These are phyloP conservation scores for Teleiodes luculella DNA, from an alignment of 2,888 invertebrate genomes.

Conservation along the genomic window DNA sequence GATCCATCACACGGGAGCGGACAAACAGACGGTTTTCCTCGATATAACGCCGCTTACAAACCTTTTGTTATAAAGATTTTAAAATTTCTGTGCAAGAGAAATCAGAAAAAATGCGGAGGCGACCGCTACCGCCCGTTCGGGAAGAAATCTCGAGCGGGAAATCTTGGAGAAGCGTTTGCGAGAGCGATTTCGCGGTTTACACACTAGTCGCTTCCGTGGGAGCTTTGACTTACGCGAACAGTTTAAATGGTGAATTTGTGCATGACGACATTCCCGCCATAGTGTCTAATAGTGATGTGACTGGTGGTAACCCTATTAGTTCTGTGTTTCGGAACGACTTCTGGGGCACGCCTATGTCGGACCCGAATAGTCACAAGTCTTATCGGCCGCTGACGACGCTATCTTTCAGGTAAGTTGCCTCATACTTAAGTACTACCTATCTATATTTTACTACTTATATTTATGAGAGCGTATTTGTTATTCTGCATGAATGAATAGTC, in stretches of 20 bases:
- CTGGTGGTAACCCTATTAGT: slow-evolving; percentile 80
- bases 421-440: background rate
- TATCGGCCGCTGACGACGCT: slow-evolving; percentile 90
- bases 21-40: slow-evolving; percentile 39
- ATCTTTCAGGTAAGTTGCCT: slow-evolving; percentile 86
- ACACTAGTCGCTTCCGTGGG: slow-evolving; percentile 82
- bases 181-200: slow-evolving; percentile 80
- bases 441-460: no score
- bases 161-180: slow-evolving; percentile 51
- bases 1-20: slow-evolving; percentile 56
- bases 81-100: background rate
- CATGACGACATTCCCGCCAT: slow-evolving; percentile 94
- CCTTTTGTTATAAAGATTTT: slow-evolving; percentile 20
- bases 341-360: slow-evolving; percentile 94
- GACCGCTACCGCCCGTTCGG: slow-evolving; percentile 63
- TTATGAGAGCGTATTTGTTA: no score
- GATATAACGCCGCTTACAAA: slow-evolving; percentile 31
- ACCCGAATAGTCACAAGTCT: slow-evolving; percentile 89
- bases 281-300: slow-evolving; percentile 88
- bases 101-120: slow-evolving; percentile 64
- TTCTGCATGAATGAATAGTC: no score
- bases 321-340: slow-evolving; percentile 88
- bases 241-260: slow-evolving; percentile 88
- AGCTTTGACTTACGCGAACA: slow-evolving; percentile 84
- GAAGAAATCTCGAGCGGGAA: slow-evolving; percentile 62